phyloP scores from a whole-genome alignment of 1,140 invertebrate species.

The Neodiprion fabricii region DNA sequence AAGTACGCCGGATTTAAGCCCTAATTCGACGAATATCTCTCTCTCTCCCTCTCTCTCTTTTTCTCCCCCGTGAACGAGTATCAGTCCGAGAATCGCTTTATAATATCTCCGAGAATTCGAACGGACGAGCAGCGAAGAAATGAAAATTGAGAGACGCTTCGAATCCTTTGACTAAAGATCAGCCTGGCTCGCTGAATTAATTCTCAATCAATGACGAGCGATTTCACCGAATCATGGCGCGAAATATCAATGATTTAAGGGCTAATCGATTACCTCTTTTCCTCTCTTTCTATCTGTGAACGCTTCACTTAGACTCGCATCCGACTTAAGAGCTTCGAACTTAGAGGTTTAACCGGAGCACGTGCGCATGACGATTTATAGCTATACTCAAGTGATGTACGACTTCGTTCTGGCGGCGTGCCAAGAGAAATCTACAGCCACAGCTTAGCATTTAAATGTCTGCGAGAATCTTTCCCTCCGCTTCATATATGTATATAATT shows the following conservation, averaged over 20 bases:
- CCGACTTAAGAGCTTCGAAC: constrained; percentile 1
- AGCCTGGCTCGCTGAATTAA: no score
- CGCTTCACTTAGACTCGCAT: background rate
- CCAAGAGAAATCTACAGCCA: background rate
- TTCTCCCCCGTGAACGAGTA: no score
- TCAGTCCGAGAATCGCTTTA: no score
- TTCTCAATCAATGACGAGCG: no score
- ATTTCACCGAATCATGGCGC: no score
- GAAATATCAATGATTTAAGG: background rate
- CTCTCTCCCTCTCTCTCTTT: background rate
- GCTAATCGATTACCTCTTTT: background rate
- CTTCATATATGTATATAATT: no score
- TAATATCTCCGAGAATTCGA: no score
- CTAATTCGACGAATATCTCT: background rate
- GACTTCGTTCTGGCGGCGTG: background rate
- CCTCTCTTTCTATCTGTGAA: background rate
- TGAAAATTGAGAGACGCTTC: no score
- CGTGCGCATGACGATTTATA: background rate
- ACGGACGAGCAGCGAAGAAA: no score
- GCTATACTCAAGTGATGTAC: background rate
- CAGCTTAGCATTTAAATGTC: constrained; percentile 4
- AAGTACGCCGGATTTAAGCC: background rate
- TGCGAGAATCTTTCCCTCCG: background rate
- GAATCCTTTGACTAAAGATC: no score
- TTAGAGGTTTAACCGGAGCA: background rate